Base-by-base conservation (phyloP, 2,888 invertebrate species). In the Drosophila incognita region DNA sequence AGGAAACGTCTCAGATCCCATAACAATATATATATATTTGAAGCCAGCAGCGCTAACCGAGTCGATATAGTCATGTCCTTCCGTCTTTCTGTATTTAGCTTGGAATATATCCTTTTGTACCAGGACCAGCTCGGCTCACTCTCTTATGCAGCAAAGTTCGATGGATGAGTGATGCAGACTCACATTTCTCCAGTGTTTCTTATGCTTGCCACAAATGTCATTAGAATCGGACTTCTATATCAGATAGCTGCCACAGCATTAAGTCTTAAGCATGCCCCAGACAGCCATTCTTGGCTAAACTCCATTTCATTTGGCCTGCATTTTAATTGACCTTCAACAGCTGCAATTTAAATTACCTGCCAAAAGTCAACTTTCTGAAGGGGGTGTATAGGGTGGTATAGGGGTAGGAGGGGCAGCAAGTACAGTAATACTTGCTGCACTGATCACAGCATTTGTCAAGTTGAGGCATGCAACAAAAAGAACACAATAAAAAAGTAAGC, bases 261-360 rank as follows among this genome's bases (percentile, higher is more conserved):
- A 15, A 8, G 15, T 24, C 24, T 24, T 24, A 24, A 46, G 15
- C 24, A 15, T 24, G 13, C 46, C 46, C 46, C 24, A 46, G 24
- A 8, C 8, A 4, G 24, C 35, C 0, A 54, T 38, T 38, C 29
- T n/a, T 15, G 1, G 8, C 8, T 4, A 1, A 6, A 6, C 51
- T 4, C 52, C 40, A 24, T 27, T 38, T 13, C 15, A 27, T 10
- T 29, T 11, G 24, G 60, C 2, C 6, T 11, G 7, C 6, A 31
- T 1, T 0, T 40, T 31, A 40, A 15, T 21, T 49, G 48, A 64
- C 48, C 58, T 58, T 36, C 56, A 36, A 29, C 57, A 36, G 58
- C 46, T 65, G 46, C 38, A 66, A 29, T 8, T 61, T 48, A 57
- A 57, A 61, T 67, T 65, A 75, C 51, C 61, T 69, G 64, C 21